phyloP scores from a whole-genome alignment of 2,113 vertebrate species.

The Eurypyga helias region DNA sequence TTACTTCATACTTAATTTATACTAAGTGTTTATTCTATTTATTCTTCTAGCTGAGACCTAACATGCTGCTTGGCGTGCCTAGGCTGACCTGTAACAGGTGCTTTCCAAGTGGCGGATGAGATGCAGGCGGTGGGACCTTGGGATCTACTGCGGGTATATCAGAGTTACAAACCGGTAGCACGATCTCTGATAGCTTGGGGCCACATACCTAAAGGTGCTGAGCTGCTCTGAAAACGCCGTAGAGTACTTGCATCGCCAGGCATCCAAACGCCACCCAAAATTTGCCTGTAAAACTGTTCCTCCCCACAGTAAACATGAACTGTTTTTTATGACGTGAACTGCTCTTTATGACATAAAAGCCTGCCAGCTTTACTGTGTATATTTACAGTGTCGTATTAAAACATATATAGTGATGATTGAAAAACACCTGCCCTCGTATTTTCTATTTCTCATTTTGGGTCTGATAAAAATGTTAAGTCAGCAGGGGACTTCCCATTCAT shows the following conservation, averaged over 20 bases:
- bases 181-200: no score
- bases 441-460: background rate
- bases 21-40: background rate
- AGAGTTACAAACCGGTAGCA: background rate
- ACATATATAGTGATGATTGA: background rate
- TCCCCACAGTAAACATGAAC: background rate
- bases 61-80: background rate
- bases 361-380: background rate
- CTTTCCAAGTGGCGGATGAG: background rate
- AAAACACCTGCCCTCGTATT: background rate
- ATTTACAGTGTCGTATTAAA: background rate
- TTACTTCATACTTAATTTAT: background rate
- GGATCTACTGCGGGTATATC: background rate
- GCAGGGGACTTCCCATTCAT: rapidly evolving
- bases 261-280: background rate
- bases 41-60: background rate
- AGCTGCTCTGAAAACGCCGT: background rate
- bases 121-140: background rate
- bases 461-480: background rate
- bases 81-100: background rate
- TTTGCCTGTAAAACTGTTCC: background rate
- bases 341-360: background rate
- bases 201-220: background rate
- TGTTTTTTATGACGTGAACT: background rate
- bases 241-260: background rate